Evolutionary conservation across 2,797 vertebrate species (phyloP).

Genomic region (Karalla daura): DNA sequence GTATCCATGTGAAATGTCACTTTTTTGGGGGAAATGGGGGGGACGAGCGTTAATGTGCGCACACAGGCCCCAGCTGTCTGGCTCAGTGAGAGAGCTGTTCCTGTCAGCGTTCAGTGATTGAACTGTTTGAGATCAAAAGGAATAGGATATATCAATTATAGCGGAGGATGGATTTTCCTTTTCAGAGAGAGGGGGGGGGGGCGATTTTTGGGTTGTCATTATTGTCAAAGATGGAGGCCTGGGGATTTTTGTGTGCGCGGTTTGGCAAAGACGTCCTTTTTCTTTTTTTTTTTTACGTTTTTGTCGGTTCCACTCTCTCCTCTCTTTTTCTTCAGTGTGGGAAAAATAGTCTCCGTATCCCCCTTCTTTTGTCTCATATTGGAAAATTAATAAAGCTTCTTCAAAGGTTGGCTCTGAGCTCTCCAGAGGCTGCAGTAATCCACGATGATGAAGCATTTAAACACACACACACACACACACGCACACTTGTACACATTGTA

Average conservation of each 20-base stretch:
- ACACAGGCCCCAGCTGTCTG: conserved; percentile 29
- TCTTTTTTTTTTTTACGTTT: background rate
- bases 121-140: conserved; percentile 52
- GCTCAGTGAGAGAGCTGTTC: conserved; percentile 21
- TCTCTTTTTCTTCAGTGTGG: conserved; percentile 2
- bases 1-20: too few species aligned
- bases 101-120: conserved; percentile 45
- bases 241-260: conserved; percentile 37
- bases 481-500: conserved; percentile 2
- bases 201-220: conserved; percentile 39
- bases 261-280: conserved; percentile 18
- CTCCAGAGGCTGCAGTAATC: conserved; percentile 50
- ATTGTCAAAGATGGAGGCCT: conserved; percentile 33
- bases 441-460: conserved; percentile 59
- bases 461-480: conserved; percentile 12
- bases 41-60: background rate
- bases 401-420: conserved; percentile 59
- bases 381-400: conserved; percentile 65
- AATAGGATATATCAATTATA: conserved; percentile 47
- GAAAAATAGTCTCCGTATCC: conserved; percentile 38
- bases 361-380: conserved; percentile 49
- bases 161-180: conserved; percentile 43
- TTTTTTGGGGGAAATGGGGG: too few species aligned
- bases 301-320: conserved; percentile 17
- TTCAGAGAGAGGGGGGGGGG: conserved; percentile 16